Conservation (phyloP, 2,888 invertebrate genomes). For the Malthinus flaveolus region DNA sequence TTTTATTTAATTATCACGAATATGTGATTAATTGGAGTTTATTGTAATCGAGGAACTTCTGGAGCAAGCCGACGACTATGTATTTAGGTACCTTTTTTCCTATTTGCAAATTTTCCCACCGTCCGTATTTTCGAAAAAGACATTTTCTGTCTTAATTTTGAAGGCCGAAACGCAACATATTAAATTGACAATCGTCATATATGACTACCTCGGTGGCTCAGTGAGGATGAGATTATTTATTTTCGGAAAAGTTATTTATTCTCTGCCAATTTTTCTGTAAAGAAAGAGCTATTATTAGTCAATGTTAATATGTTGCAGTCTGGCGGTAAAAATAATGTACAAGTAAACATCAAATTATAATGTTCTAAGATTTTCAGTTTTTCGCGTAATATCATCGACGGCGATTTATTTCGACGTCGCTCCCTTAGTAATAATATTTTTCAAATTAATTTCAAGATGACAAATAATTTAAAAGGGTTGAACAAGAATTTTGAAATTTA, state of each 20-base stretch:
- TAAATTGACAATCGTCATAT: too few species aligned
- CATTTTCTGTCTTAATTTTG: too few species aligned
- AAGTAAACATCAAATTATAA: too few species aligned
- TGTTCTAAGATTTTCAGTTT: neutral
- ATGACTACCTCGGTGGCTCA: too few species aligned
- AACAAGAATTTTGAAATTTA: neutral
- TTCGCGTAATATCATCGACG: neutral
- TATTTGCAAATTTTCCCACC: too few species aligned
- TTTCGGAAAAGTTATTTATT: constrained; percentile 7
- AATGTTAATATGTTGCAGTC: constrained; percentile 1
- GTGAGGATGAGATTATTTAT: neutral
- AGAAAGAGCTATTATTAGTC: neutral
- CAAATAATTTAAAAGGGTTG: too few species aligned
- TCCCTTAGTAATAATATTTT: neutral
- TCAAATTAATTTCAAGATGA: too few species aligned
- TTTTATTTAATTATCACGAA: constrained; percentile 5
- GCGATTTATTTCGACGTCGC: constrained; percentile 2
- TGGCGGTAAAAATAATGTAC: neutral
- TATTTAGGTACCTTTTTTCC: constrained; percentile 21
- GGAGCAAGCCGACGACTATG: constrained; percentile 25
- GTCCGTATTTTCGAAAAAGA: too few species aligned
- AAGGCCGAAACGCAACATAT: too few species aligned
- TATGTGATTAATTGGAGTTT: constrained; percentile 14
- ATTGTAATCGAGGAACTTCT: too few species aligned
- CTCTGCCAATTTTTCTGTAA: constrained; percentile 3